Evolutionary conservation across 2,797 vertebrate genomes (phyloP).

Genomic region (Gouania willdenowi): DNA sequence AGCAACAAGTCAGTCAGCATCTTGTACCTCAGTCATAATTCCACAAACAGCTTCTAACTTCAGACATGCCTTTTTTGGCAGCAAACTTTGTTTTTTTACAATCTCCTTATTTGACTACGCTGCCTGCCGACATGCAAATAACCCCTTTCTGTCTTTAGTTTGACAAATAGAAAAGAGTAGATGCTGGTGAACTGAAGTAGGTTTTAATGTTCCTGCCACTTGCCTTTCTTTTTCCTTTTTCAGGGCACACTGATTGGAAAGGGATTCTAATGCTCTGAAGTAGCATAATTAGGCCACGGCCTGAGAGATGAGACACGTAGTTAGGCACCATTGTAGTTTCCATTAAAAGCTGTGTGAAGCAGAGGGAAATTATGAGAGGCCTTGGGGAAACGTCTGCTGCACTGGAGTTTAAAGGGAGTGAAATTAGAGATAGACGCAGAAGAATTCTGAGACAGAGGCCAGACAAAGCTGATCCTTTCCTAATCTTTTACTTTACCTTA

Average conservation of each 20-base stretch:
- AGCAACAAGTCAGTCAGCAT: conserved; percentile 32
- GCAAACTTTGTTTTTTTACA: conserved; percentile 28
- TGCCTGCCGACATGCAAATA: conserved; percentile 34
- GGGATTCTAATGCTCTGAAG: conserved; percentile 40
- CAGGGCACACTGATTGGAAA: conserved; percentile 19
- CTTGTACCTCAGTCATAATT: conserved; percentile 37
- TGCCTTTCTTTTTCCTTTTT: conserved; percentile 9
- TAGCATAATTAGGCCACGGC: conserved; percentile 58
- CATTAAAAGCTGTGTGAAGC: conserved; percentile 54
- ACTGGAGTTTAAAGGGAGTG: conserved; percentile 35
- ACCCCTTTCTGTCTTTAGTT: conserved; percentile 2
- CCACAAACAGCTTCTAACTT: conserved; percentile 14
- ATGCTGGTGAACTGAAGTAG: conserved; percentile 4
- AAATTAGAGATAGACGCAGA: conserved; percentile 61
- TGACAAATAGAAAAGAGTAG: conserved; percentile 25
- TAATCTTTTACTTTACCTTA: conserved; percentile 46
- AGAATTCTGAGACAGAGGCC: conserved; percentile 58
- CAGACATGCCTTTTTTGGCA: conserved; percentile 22
- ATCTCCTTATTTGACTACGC: conserved; percentile 39
- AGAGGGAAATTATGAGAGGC: conserved; percentile 53
- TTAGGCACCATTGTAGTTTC: conserved; percentile 51
- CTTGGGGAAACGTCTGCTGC: conserved; percentile 37
- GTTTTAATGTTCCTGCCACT: conserved; percentile 20
- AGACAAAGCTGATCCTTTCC: conserved; percentile 54
- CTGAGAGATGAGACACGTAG: conserved; percentile 32